Evolutionary conservation across 2,797 vertebrate genomes (phyloP).

Genomic region (Amphiprion clarkii): DNA sequence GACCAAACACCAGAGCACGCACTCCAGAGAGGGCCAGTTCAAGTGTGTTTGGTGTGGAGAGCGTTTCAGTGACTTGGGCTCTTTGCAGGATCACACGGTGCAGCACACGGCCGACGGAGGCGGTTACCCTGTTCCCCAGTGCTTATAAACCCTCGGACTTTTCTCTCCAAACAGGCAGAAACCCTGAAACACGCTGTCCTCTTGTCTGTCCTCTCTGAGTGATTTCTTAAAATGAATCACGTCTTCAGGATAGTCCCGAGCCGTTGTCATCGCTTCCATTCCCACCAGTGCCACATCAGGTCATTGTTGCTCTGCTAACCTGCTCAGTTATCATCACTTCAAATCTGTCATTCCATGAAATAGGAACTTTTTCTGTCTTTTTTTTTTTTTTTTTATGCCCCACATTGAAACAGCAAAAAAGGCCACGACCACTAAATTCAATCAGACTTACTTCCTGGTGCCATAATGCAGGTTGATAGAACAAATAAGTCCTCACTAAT

Average conservation of each 20-base stretch:
- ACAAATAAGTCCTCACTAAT: neutral
- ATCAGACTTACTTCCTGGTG: slow-evolving; percentile 6
- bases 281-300: slow-evolving; percentile 17
- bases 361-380: neutral
- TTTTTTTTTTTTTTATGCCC: neutral
- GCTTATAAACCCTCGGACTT: slow-evolving; percentile 83
- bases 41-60: slow-evolving; percentile 99
- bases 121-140: slow-evolving; percentile 91
- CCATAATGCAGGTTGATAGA: slow-evolving; percentile 1
- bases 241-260: slow-evolving; percentile 29
- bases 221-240: slow-evolving; percentile 17
- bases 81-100: slow-evolving; percentile 96
- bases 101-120: slow-evolving; percentile 94
- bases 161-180: slow-evolving; percentile 14
- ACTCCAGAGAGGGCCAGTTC: slow-evolving; percentile 96
- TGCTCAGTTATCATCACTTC: slow-evolving; percentile 2
- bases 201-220: slow-evolving; percentile 18
- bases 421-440: neutral
- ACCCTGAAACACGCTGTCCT: slow-evolving; percentile 8
- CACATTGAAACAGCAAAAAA: neutral
- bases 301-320: slow-evolving; percentile 30
- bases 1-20: slow-evolving; percentile 95
- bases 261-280: slow-evolving; percentile 26
- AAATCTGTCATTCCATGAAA: slow-evolving; percentile 26
- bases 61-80: slow-evolving; percentile 93